Evolutionary conservation across 1,140 invertebrate genomes (phyloP), one percentile per base, ranked within the genome.

Genomic region (Whitmania pigra): DNA sequence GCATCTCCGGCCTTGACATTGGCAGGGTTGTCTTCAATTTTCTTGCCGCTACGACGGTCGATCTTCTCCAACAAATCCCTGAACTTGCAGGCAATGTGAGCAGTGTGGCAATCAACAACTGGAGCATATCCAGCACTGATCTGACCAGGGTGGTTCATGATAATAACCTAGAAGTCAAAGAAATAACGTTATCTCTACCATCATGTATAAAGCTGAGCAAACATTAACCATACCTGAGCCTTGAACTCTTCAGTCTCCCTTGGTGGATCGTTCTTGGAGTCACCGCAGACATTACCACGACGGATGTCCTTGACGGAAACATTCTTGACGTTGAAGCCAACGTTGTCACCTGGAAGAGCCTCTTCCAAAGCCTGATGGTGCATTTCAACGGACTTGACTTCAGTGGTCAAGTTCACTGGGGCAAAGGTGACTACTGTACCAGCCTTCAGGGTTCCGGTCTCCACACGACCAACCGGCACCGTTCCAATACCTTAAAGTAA

Each of bases 341-440:
- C 94, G 80, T 98, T 99, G 86, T 98, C 95, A 75, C 94, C 94
- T 69, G 95, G 94, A 74, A 68, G 49, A 77, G 94, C 95, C 80
- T 98, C 94, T 67, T 87, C 84, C 53, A 99, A 85, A 70, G 93
- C 90, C 85, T 97, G 94, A 86, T 98, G 95, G 82, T 99, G 95
- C 95, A 98, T 99, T 85, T 99, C 95, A 29, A 99, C 94, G 25
- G 95, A 98, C 82, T 99, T 98, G 15, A 98, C 95, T 87, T 98
- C 96, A 87, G 95, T 98, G 76, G 92, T 94, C 75, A 98, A 83
- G 77, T 89, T 89, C 43, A 70, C 72, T 88, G 82, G 96, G 18
- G 95, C 94, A 78, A 99, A 99, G 53, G 93, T 95, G 4, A 98
- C 94, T 66, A 99, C 89, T 90, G 94, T 97, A 83, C 93, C 95